Evolutionary conservation across 2,888 invertebrate species (phyloP).

Genomic region (Caenorhabditis sp.): DNA sequence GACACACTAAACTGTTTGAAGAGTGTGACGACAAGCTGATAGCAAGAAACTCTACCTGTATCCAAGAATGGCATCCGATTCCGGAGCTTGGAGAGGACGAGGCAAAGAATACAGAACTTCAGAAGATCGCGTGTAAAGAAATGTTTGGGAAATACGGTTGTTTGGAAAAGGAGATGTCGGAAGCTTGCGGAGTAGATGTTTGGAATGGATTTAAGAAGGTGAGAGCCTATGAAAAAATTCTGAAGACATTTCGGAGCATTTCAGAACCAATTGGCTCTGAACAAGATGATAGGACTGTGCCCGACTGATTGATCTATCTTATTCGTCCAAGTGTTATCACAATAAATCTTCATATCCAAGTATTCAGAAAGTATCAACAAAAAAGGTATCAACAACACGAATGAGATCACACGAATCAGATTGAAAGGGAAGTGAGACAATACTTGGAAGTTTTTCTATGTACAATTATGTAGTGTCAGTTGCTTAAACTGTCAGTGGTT

Average conservation of each 20-base stretch:
- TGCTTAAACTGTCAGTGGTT: neutral
- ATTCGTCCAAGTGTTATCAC: too few species aligned
- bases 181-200: constrained; percentile 9
- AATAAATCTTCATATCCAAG: neutral
- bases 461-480: neutral
- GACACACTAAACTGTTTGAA: constrained; percentile 2
- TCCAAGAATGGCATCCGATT: neutral
- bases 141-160: constrained; percentile 5
- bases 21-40: constrained; percentile 5
- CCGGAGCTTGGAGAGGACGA: neutral
- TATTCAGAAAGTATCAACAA: constrained; percentile 18
- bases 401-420: constrained; percentile 31
- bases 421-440: neutral
- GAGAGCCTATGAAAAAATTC: neutral
- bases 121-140: neutral
- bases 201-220: constrained; percentile 27
- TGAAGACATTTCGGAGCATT: neutral
- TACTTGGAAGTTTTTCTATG: neutral
- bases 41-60: constrained; percentile 3
- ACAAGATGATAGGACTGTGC: neutral
- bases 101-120: neutral
- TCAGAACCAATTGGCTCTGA: neutral
- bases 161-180: constrained; percentile 8
- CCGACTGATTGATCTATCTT: neutral
- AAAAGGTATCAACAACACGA: constrained; percentile 30